Evolutionary conservation across 2,888 invertebrate genomes (phyloP), one percentile per base, ranked within the genome.

Genomic region (Drepana falcataria): DNA sequence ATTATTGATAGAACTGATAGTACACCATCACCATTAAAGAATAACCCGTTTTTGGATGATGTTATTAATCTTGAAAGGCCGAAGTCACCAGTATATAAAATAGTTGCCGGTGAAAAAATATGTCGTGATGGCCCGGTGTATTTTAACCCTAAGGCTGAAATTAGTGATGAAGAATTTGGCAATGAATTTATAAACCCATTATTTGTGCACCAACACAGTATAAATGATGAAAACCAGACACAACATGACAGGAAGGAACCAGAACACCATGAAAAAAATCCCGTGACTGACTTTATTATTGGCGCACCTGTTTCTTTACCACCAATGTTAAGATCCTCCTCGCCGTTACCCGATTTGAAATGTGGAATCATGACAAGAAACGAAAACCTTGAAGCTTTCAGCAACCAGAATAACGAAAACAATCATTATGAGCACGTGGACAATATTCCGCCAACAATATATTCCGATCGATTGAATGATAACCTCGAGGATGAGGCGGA

Each of bases 251-350:
- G 7, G 3, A 33, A 21, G 2, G 37, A 65, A 48, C 44, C 65
- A 4, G 56, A 35, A 34, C 55, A 63, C 52, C 51, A 67, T 53
- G 75, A 76, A 51, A 65, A 69, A 54, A 58, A 69, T 47, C 82
- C 80, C 0, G 66, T 78, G 33, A 74, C 88, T n/a, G 87, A 91
- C 65, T 92, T 92, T 64, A 89, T 87, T 41, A 91, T 92, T 57
- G 91, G 91, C 48, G 91, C 91, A 48, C 91, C 91, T n/a, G 91
- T 92, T 44, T 90, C 91, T 47, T 73, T 90, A 21, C 88, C 89
- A 35, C 87, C 86, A 4, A 69, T 85, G 44, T 63, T 87, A 52
- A 82, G 79, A 68, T 71, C 79, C 4, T 63, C 82, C 35, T 75
- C 87, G 47, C 84, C 85, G 49, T 82, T 85, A 58, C 80, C 82